Evolutionary conservation across 2,888 invertebrate genomes (phyloP).

Genomic region (Terebella lapidaria): DNA sequence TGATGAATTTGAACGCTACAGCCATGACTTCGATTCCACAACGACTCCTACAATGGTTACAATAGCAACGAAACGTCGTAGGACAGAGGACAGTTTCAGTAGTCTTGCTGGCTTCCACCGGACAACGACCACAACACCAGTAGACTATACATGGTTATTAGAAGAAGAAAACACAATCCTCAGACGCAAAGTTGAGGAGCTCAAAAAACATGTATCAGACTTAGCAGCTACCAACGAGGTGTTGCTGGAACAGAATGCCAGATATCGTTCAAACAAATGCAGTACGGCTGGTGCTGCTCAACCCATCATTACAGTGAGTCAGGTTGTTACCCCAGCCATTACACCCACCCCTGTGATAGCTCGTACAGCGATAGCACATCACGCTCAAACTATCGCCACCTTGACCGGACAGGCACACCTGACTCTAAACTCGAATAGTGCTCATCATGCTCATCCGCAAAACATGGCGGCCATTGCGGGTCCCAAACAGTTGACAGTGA

Average conservation of each 20-base stretch:
- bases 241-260: slow-evolving; percentile 72
- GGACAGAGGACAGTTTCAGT: background rate
- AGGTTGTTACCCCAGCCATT: slow-evolving; percentile 51
- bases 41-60: background rate
- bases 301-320: slow-evolving; percentile 40
- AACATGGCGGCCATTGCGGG: slow-evolving; percentile 20
- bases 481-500: slow-evolving; percentile 15
- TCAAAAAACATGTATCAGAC: slow-evolving; percentile 68
- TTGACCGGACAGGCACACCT: slow-evolving; percentile 17
- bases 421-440: too few relatives aligned
- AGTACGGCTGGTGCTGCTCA: slow-evolving; percentile 31
- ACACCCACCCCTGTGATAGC: slow-evolving; percentile 60
- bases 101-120: background rate
- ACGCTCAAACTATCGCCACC: slow-evolving; percentile 19
- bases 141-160: slow-evolving; percentile 26
- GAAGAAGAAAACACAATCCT: slow-evolving; percentile 69
- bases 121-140: slow-evolving; percentile 1
- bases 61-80: background rate
- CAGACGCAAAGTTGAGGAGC: slow-evolving; percentile 65
- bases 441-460: too few relatives aligned
- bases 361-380: slow-evolving; percentile 21
- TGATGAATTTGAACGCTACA: background rate
- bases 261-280: slow-evolving; percentile 57
- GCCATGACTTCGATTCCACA: background rate
- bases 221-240: slow-evolving; percentile 74